Conservation (phyloP, 2,888 invertebrate genomes). For the Cephus nigrinus region DNA sequence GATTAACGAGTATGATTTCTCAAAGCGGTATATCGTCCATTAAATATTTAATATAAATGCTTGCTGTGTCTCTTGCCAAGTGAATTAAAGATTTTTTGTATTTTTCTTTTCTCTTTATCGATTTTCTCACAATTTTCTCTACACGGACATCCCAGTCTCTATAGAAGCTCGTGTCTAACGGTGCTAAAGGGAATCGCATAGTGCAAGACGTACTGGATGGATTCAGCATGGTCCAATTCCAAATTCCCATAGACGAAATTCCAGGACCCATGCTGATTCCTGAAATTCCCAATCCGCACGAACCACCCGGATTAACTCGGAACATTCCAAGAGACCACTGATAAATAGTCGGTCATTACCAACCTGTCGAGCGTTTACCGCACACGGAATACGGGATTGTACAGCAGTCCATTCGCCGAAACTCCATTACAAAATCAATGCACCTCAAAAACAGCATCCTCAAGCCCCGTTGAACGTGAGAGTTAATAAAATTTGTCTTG, state of each 20-base stretch:
- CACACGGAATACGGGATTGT: slow-evolving; percentile 40
- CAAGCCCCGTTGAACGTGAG: not conserved
- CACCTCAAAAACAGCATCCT: not conserved
- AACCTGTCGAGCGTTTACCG: slow-evolving; percentile 40
- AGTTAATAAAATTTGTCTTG: not conserved
- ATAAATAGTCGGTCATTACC: slow-evolving; percentile 53
- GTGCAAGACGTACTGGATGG: not conserved
- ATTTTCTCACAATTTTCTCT: not conserved
- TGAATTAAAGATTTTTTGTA: not conserved
- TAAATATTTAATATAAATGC: no score
- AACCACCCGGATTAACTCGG: not conserved
- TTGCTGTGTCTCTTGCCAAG: not conserved
- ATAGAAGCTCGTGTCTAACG: not conserved
- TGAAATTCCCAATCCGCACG: not conserved
- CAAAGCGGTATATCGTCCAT: no score
- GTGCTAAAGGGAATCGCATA: not conserved
- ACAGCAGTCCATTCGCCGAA: not conserved
- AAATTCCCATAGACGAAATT: not conserved
- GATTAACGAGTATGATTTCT: not conserved
- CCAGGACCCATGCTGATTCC: not conserved
- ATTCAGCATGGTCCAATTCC: not conserved
- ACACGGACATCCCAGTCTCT: not conserved
- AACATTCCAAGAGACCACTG: slow-evolving; percentile 29
- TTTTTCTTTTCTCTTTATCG: not conserved
- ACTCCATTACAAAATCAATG: not conserved